Percentiles rank a stretch among this genome's conserved stretches.
These are phyloP conservation scores for Argynnis bischoffii DNA, from an alignment of 2,888 invertebrate genomes.

Conservation along the genomic window DNA sequence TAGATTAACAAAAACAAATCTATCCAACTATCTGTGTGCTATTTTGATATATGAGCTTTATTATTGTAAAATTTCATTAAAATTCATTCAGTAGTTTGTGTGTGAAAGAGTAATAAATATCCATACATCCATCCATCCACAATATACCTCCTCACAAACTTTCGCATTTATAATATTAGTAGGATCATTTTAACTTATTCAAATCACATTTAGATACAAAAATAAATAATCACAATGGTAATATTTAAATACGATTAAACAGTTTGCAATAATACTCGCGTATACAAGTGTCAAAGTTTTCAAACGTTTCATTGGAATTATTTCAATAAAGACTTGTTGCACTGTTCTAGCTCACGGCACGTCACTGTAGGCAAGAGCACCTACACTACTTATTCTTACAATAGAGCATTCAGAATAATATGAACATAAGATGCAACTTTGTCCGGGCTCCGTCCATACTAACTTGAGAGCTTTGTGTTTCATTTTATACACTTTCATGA, in stretches of 20 bases:
- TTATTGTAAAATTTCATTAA: too few relatives aligned
- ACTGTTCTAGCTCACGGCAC: slow-evolving; percentile 6
- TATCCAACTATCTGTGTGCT: too few relatives aligned
- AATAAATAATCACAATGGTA: too few relatives aligned
- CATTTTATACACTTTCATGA: slow-evolving; percentile 18
- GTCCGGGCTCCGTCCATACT: slow-evolving; percentile 32
- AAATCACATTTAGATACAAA: too few relatives aligned
- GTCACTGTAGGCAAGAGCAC: slow-evolving; percentile 2
- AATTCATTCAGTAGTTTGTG: too few relatives aligned
- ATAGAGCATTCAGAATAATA: slow-evolving; percentile 38
- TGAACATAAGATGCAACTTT: slow-evolving; percentile 37
- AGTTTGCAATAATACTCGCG: not conserved
- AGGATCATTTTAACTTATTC: too few relatives aligned
- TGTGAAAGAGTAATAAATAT: too few relatives aligned
- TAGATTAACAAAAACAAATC: too few relatives aligned
- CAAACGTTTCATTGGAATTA: slow-evolving; percentile 11
- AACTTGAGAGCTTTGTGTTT: slow-evolving; percentile 21
- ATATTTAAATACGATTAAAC: not conserved
- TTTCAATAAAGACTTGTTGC: slow-evolving; percentile 28
- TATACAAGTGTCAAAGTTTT: slow-evolving; percentile 1
- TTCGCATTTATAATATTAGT: too few relatives aligned
- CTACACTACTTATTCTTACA: slow-evolving; percentile 27
- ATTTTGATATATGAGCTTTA: too few relatives aligned
- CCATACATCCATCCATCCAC: too few relatives aligned
- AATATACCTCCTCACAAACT: too few relatives aligned